phyloP scores from a whole-genome alignment of 2,113 vertebrate species.

The Tupaia chinensis region DNA sequence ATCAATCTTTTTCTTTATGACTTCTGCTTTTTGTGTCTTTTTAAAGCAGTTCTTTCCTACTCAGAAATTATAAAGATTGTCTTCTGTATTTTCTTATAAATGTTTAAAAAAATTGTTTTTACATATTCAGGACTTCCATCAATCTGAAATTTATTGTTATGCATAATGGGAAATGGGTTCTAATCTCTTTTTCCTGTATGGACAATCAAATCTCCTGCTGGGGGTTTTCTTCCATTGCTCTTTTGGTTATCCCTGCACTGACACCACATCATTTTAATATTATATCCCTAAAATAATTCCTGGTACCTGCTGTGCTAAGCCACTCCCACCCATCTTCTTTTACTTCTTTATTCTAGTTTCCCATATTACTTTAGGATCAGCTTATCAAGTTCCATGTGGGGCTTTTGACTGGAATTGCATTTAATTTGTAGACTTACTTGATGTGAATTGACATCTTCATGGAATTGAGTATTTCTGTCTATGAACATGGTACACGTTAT shows the following conservation, averaged over 20 bases:
- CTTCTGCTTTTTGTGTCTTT: slow-evolving; percentile 61
- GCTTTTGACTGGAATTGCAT: slow-evolving; percentile 29
- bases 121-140: not conserved
- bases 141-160: slow-evolving; percentile 41
- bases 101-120: slow-evolving; percentile 27
- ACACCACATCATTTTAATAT: not conserved
- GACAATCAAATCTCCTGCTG: not conserved
- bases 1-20: slow-evolving; percentile 2
- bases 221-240: not conserved
- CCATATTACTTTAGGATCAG: not conserved
- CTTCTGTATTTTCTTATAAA: slow-evolving; percentile 39
- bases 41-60: slow-evolving; percentile 26
- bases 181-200: slow-evolving; percentile 6
- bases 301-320: not conserved
- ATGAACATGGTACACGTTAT: not conserved
- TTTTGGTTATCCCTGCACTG: not conserved
- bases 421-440: slow-evolving; percentile 45
- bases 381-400: not conserved
- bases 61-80: slow-evolving; percentile 24
- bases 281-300: not conserved
- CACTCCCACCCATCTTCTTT: not conserved
- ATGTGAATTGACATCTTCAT: slow-evolving; percentile 20
- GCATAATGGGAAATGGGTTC: not conserved
- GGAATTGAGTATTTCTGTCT: not conserved
- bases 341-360: slow-evolving; percentile 47